Percentiles rank a stretch among this genome's conserved stretches.
Conservation (phyloP, 30 jellyfish, hydroid and myxozoan species). For the Mastigias papua region DNA sequence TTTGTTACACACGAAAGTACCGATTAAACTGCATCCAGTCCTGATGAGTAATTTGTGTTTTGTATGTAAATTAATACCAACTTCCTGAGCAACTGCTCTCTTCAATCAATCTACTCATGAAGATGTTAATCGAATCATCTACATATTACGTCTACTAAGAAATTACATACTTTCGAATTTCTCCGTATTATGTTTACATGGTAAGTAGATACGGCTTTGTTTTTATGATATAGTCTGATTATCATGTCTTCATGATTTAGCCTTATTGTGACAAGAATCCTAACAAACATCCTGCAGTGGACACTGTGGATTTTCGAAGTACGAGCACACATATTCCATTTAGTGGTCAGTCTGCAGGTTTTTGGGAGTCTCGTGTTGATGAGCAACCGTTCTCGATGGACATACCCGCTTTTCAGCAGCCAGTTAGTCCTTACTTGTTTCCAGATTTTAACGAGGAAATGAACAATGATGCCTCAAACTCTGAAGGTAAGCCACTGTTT, state of each 20-base stretch:
- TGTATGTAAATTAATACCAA: too few species aligned
- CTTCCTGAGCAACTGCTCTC: too few species aligned
- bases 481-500: slow-evolving; percentile 2
- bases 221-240: too few species aligned
- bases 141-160: too few species aligned
- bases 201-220: too few species aligned
- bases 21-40: too few species aligned
- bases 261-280: slow-evolving; percentile 69
- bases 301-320: slow-evolving; percentile 6
- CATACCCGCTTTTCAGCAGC: background rate
- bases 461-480: background rate
- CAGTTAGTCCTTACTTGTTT: background rate
- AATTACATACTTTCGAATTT: too few species aligned
- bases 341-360: background rate
- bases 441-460: slow-evolving; percentile 17
- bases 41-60: too few species aligned
- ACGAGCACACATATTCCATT: background rate
- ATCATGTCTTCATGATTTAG: background rate
- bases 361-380: slow-evolving; percentile 33
- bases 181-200: too few species aligned
- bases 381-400: background rate
- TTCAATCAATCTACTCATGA: too few species aligned
- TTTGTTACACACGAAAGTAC: too few species aligned
- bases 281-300: slow-evolving; percentile 8
- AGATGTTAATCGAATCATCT: too few species aligned